phyloP scores from a whole-genome alignment of 2,888 invertebrate species.

The Chrysolina oricalcia region DNA sequence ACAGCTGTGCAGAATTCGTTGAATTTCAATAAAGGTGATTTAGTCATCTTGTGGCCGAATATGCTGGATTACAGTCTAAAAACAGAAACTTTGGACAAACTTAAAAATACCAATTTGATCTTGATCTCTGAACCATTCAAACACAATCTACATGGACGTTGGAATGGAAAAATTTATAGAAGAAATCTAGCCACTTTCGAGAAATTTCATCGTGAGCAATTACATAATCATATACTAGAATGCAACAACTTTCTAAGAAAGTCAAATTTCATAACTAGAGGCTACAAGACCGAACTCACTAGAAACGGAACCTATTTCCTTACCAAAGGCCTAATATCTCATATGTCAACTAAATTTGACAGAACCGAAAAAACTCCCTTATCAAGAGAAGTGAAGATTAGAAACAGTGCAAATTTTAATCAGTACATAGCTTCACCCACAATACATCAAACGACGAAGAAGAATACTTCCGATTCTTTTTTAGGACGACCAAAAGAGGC shows the following conservation, averaged over 20 bases:
- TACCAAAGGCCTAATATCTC: too few species aligned
- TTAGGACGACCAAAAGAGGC: too few species aligned
- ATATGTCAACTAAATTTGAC: too few species aligned
- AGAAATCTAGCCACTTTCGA: constrained; percentile 6
- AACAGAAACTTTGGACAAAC: constrained; percentile 12
- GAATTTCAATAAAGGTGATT: not conserved
- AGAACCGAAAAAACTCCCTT: too few species aligned
- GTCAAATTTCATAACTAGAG: not conserved
- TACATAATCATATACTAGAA: constrained; percentile 9
- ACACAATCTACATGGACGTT: not conserved
- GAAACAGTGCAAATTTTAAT: too few species aligned
- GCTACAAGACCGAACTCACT: not conserved
- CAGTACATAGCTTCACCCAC: too few species aligned
- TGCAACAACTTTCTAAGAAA: constrained; percentile 17
- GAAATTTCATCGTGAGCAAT: constrained; percentile 1
- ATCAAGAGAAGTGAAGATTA: too few species aligned
- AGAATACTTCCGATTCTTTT: too few species aligned
- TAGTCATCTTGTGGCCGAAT: constrained; percentile 3
- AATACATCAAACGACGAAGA: too few species aligned
- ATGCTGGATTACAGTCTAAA: not conserved
- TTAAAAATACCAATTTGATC: not conserved
- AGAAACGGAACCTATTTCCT: too few species aligned
- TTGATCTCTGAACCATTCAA: constrained; percentile 16
- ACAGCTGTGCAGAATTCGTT: not conserved
- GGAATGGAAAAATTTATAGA: constrained; percentile 4